Base-by-base conservation (phyloP, 2,113 vertebrate genomes). In the Phoenicopterus ruber region DNA sequence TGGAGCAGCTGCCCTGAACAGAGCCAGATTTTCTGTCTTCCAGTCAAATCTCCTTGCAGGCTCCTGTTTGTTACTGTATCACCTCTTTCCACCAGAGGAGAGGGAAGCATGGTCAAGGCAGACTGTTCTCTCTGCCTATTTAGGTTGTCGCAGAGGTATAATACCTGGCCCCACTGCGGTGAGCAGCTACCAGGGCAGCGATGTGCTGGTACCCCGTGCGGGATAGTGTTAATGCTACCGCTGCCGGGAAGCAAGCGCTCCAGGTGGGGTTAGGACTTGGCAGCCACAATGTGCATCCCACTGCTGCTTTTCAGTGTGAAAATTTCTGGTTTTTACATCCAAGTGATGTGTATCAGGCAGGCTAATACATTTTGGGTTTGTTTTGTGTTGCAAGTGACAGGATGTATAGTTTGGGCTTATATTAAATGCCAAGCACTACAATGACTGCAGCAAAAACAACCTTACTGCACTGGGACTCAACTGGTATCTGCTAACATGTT, bases 401-500 rank as follows among this genome's bases (percentile, higher is more conserved):
- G 12, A 10, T 55, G 13, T 22, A 10, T 86, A 58, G 44, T 26
- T 63, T 47, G 31, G 52, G 67, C 34, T 93, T 86, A 55, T 92
- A 38, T 46, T 72, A 58, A 87, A 94, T 95, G 61, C 92, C 46
- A 82, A 46, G 72, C 71, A 28, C 13, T 87, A 4, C 28, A 57
- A 17, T 85, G 36, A 59, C 81, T 95, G 83, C 76, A 93, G 82
- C 86, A 90, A 49, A 55, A 31, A 66, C 58, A 58, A 72, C 52
- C 21, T 47, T 70, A 29, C 11, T 94, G 65, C 49, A 82, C 73
- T 81, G 73, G 52, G 42, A 65, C 78, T 93, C 92, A 66, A 93
- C 89, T 95, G 77, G 70, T 96, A 76, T 89, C 89, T 95, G 78
- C 78, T 95, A 93, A 74, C 50, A n/a, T 81, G 84, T 91, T 65